A percentile compares a stretch with the other conserved stretches of the same genome.
Evolutionary conservation across 2,888 invertebrate genomes (phyloP).

Genomic region (Synanthedon tipuliformis): DNA sequence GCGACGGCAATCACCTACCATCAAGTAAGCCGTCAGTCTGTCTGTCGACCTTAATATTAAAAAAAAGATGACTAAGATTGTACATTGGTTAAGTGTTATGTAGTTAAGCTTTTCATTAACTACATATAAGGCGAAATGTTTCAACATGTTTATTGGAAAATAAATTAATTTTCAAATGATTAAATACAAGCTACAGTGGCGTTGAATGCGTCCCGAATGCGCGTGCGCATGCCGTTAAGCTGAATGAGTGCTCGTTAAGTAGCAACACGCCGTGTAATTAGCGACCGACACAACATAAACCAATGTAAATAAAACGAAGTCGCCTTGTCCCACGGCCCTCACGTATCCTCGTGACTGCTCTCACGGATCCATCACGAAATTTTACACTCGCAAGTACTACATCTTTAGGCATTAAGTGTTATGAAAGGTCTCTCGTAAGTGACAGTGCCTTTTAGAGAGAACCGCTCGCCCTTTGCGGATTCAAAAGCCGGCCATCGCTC

Average conservation of each 20-base stretch:
- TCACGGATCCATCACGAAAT: slow-evolving; percentile 60
- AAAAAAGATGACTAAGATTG: no score
- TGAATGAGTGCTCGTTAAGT: slow-evolving; percentile 59
- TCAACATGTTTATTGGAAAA: no score
- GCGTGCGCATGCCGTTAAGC: slow-evolving; percentile 44
- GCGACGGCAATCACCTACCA: no score
- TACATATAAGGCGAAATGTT: no score
- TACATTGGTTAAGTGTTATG: no score
- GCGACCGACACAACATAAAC: slow-evolving; percentile 35
- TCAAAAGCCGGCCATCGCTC: slow-evolving; percentile 1
- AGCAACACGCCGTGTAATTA: slow-evolving; percentile 54
- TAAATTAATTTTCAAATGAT: no score
- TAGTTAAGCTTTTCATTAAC: no score
- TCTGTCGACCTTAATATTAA: no score
- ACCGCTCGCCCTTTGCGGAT: slow-evolving; percentile 25
- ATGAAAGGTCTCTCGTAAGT: slow-evolving; percentile 54
- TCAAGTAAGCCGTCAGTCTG: no score
- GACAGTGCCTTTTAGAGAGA: slow-evolving; percentile 52
- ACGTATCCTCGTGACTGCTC: slow-evolving; percentile 53
- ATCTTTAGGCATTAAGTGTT: slow-evolving; percentile 52
- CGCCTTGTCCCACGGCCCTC: slow-evolving; percentile 45
- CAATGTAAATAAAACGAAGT: slow-evolving; percentile 47
- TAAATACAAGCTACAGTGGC: neutral
- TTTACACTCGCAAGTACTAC: slow-evolving; percentile 42
- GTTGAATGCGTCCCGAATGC: slow-evolving; percentile 12